Evolutionary conservation across 2,888 invertebrate genomes (phyloP), one percentile per base, ranked within the genome.

Genomic region (Papilio gigon): DNA sequence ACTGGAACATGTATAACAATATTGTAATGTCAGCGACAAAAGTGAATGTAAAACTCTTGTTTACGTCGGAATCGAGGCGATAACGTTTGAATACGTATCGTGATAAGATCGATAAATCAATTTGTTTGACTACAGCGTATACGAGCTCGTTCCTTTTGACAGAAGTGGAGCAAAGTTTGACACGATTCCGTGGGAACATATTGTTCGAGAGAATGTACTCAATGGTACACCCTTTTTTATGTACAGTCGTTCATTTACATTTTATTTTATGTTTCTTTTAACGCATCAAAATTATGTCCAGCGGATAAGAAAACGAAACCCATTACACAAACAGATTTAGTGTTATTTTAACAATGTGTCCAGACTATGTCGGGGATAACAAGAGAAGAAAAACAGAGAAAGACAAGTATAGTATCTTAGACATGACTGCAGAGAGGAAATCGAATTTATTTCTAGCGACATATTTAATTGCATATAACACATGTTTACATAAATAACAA

Each of bases 21-120:
- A 40, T 17, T 17, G 12, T 14, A 35, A 33, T 22, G 30, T 62
- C 42, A 12, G 59, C 35, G 6, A 30, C 11, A 62, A 66, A 56
- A 62, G 56, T 62, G 56, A 67, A 62, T 33, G 35, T 50, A 59
- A 9, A 64, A 14, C 9, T 12, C 17, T 47, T 50, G 50, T 62
- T 62, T 33, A 62, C 30, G 20, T 3, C 20, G 59, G 27, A 42
- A 33, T 42, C 33, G 56, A 56, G 33, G 9, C 50, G 35, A 53
- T 33, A 65, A 47, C 17, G 11, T 27, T 44, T 17, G 60, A n/a
- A 66, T 47, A 27, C 37, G 44, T 60, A 25, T 50, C 47, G 22
- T 50, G 66, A 66, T 66, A 66, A 40, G 47, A 35, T 60, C 35
- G 37, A 67, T 61, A 67, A 61, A 50, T 53, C 67, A 67, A 60